phyloP scores from a whole-genome alignment of 1,140 invertebrate species.

The Archivesica marissinica region DNA sequence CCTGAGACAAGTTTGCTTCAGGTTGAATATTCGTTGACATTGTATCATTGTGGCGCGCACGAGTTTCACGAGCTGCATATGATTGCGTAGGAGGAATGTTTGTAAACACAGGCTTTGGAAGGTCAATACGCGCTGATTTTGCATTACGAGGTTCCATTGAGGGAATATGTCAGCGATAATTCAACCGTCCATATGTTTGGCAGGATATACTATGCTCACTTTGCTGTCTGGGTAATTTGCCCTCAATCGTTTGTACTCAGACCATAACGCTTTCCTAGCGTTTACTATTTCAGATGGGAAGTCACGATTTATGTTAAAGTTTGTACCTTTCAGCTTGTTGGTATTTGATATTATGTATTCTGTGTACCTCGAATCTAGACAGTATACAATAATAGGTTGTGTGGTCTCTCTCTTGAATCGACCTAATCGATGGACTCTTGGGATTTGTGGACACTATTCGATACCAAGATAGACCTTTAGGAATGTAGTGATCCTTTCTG shows the following conservation, averaged over 20 bases:
- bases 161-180: background rate
- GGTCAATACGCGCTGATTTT: background rate
- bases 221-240: background rate
- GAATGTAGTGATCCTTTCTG: background rate
- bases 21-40: background rate
- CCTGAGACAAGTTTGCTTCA: background rate
- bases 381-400: constrained; percentile 1
- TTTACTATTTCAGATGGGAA: background rate
- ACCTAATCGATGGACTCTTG: background rate
- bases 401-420: background rate
- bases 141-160: constrained; percentile 16
- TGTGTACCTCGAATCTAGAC: background rate
- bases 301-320: constrained; percentile 28
- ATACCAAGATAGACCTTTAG: background rate
- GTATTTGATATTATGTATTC: background rate
- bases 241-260: constrained; percentile 1
- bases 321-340: background rate
- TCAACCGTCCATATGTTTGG: background rate
- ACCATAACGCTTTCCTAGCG: background rate
- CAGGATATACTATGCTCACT: constrained; percentile 1
- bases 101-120: background rate
- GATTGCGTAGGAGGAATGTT: background rate
- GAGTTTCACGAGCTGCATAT: background rate
- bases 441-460: background rate
- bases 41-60: background rate